phyloP scores from a whole-genome alignment of 1,140 invertebrate genomes.

The Drosophila guanche region DNA sequence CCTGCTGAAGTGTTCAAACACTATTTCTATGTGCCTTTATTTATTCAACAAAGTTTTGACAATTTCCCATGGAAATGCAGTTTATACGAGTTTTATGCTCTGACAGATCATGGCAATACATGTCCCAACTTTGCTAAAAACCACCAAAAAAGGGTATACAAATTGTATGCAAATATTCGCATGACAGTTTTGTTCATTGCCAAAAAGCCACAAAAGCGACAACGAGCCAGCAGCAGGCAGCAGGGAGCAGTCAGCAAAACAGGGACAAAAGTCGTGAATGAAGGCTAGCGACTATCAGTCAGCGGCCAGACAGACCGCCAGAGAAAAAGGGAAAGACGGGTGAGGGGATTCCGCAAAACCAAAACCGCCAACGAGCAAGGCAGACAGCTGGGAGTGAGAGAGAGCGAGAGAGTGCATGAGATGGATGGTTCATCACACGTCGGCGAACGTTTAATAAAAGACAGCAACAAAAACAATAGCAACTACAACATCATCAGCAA shows the following conservation, averaged over 20 bases:
- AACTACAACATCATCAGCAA: constrained; percentile 11
- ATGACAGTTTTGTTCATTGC: neutral
- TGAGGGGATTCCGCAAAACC: constrained; percentile 8
- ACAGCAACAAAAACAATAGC: constrained; percentile 12
- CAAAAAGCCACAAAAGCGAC: constrained; percentile 38
- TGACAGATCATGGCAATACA: constrained; percentile 19
- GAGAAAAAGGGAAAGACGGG: constrained; percentile 17
- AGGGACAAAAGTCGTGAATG: constrained; percentile 29
- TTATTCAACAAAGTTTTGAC: too few species aligned
- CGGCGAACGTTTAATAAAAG: constrained; percentile 62
- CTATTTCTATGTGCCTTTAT: too few species aligned
- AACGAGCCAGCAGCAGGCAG: neutral
- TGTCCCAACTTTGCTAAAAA: neutral
- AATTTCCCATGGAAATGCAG: too few species aligned
- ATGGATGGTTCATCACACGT: constrained; percentile 39
- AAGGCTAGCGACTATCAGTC: constrained; percentile 44
- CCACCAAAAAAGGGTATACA: constrained; percentile 42
- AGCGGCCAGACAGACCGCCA: constrained; percentile 30
- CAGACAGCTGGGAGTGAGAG: neutral
- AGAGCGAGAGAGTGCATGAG: neutral
- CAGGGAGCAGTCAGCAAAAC: constrained; percentile 7
- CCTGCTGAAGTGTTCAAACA: too few species aligned
- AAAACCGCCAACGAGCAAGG: constrained; percentile 31
- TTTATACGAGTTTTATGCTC: constrained; percentile 19
- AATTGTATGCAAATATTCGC: constrained; percentile 46